phyloP scores from a whole-genome alignment of 2,113 vertebrate species.

The Varanus salvator region DNA sequence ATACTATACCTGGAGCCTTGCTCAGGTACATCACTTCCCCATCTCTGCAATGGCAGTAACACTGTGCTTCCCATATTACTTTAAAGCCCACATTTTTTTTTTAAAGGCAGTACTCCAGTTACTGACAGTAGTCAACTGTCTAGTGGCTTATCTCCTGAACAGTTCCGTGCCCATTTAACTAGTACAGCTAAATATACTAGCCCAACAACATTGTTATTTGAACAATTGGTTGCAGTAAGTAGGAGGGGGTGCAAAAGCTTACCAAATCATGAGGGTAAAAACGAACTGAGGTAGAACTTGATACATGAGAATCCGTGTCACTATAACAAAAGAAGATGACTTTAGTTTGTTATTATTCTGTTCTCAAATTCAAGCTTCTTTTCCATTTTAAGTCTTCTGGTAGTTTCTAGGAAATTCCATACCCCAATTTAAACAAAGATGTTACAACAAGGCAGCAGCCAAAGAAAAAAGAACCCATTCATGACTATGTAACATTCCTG shows the following conservation, averaged over 20 bases:
- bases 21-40: neutral
- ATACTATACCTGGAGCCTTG: neutral
- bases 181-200: neutral
- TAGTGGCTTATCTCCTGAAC: neutral
- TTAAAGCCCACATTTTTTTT: neutral
- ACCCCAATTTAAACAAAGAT: neutral
- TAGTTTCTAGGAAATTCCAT: neutral
- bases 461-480: neutral
- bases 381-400: neutral
- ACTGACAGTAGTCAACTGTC: neutral
- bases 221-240: conserved; percentile 51
- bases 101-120: neutral
- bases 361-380: neutral
- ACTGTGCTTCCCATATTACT: neutral
- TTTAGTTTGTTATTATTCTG: conserved; percentile 63
- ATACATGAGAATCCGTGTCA: conserved; percentile 99
- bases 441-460: neutral
- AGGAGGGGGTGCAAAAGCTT: conserved; percentile 76
- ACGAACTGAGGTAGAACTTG: conserved; percentile 99
- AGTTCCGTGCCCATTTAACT: conserved; percentile 14
- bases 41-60: neutral
- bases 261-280: conserved; percentile 99
- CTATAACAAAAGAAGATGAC: conserved; percentile 81
- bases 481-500: neutral
- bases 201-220: conserved; percentile 24